These are phyloP conservation scores for Oxytorus armatus DNA, from an alignment of 2,888 invertebrate species.

Conservation along the genomic window DNA sequence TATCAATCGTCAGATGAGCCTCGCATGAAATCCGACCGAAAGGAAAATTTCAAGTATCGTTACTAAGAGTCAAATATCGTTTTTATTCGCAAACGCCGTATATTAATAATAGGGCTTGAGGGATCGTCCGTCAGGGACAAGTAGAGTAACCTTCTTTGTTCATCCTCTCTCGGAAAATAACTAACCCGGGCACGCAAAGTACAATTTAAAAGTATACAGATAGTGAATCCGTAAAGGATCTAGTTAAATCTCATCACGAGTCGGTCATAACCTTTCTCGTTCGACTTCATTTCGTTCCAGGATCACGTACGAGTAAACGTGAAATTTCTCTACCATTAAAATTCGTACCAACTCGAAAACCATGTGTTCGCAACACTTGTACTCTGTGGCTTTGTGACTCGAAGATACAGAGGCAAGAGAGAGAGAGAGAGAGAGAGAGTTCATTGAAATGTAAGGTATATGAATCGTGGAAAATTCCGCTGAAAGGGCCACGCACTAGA, in stretches of 20 bases:
- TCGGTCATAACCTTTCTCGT: conserved; percentile 51
- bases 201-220: conserved; percentile 8
- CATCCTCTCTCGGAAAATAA: no score
- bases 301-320: conserved; percentile 37
- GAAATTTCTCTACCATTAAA: no score
- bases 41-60: no score
- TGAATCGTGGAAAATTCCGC: conserved; percentile 26
- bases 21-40: no score
- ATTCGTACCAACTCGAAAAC: conserved; percentile 68
- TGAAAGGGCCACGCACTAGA: conserved; percentile 46
- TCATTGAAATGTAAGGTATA: conserved; percentile 50
- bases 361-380: conserved; percentile 21
- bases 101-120: no score
- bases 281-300: conserved; percentile 44
- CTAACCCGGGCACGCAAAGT: background rate
- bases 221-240: background rate
- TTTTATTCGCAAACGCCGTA: no score
- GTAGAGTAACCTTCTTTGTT: no score
- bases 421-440: conserved; percentile 1
- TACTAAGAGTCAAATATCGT: no score
- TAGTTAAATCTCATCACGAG: conserved; percentile 52
- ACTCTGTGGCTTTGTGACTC: background rate
- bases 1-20: background rate
- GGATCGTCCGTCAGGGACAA: no score
- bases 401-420: no score